These are phyloP conservation scores for Gracilinanus agilis DNA, from an alignment of 2,113 vertebrate genomes.

Conservation along the genomic window DNA sequence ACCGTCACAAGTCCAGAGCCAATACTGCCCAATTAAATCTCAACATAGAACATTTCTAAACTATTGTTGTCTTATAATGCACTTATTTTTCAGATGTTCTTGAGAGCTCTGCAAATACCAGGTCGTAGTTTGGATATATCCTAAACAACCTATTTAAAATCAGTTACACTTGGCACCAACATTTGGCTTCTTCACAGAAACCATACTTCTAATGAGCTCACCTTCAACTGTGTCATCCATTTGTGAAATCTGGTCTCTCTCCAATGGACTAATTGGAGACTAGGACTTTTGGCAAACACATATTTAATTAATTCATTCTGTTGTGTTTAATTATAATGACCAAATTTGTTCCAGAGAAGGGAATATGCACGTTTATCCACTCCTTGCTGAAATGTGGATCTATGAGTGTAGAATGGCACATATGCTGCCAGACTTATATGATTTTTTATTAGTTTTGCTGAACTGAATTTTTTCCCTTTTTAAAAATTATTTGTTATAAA, in stretches of 20 bases:
- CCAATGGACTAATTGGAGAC: neutral
- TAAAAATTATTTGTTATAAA: neutral
- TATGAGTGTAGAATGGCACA: neutral
- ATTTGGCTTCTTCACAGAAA: neutral
- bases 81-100: too few relatives aligned
- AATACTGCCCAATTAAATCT: neutral
- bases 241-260: neutral
- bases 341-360: neutral
- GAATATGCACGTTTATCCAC: neutral
- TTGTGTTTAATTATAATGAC: neutral
- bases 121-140: neutral
- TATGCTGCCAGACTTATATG: neutral
- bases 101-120: neutral
- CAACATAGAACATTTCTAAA: neutral
- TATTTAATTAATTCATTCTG: neutral
- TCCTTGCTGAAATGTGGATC: neutral
- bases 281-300: neutral
- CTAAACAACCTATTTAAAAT: neutral
- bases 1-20: neutral
- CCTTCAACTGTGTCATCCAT: neutral
- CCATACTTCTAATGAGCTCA: neutral
- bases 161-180: neutral
- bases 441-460: neutral
- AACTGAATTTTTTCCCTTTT: neutral
- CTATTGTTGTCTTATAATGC: neutral